Base-by-base conservation (phyloP, 1,140 invertebrate species). In the Drosophila nannoptera region DNA sequence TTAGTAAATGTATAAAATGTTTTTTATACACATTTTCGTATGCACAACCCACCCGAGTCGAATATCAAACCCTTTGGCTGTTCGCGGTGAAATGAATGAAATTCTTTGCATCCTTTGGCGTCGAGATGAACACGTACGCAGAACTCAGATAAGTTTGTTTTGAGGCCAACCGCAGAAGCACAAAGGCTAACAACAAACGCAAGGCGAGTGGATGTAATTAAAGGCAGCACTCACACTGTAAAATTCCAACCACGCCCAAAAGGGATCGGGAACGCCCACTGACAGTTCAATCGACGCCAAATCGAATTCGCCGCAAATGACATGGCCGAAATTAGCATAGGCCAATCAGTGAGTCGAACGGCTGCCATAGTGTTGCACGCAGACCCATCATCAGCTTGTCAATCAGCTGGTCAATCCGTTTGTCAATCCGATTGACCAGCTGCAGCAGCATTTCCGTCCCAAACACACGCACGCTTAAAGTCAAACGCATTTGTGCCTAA, bases 271-370 rank as follows among this genome's bases (percentile, higher is more conserved):
- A 32, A 48, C 62, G 62, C 43, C 62, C 31, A 11, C 11, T 40
- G 6, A n/a, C 46, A 38, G 54, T 46, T 56, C 45, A 62, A 68
- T 67, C 42, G 52, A 35, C 12, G 46, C 58, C 49, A 55, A 69
- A 73, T 68, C 65, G 40, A 59, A 73, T 68, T 50, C 43, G 29
- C 12, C 32, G 32, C 48, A 49, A 60, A 74, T 70, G 71, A 66
- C 61, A 70, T 60, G 40, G 60, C n/a, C 32, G 43, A 74, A 82
- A 83, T 83, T 83, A 78, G 72, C 78, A 83, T 78, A 69, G 73
- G 71, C 61, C 75, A 75, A 83, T 78, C 78, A 67, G 64, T 33
- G 33, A 53, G 43, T 40, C 50, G 40, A 53, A 53, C 22, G 31
- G 33, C 5, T 14, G 35, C 14, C 49, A 8, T 6, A 9, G 9